Base-by-base conservation (phyloP, 2,113 vertebrate species). In the Engraulis encrasicolus region DNA sequence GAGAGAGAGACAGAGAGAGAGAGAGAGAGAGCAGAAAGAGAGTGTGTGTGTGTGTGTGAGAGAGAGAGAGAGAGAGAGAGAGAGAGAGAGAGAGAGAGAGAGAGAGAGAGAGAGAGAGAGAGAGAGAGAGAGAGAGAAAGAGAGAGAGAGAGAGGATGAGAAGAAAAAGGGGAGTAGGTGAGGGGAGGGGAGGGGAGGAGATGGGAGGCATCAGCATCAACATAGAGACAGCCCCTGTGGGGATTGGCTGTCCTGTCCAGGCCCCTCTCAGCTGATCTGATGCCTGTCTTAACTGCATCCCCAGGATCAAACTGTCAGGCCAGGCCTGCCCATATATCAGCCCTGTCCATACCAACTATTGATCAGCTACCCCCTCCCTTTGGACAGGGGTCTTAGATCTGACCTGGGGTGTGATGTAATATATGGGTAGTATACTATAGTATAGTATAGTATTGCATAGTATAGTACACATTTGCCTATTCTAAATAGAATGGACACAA, bases 361-460 rank as follows among this genome's bases (percentile, higher is more conserved):
- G 91, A 93, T 93, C 85, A 85, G 82, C 40, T 78, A 88, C 86
- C 89, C 86, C 78, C 85, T 66, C 89, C 86, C 78, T 85, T 66
- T 84, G 23, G 78, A 80, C 66, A 81, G 27, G n/a, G 52, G 79
- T 81, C 77, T 61, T 15, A 81, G 50, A 83, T 86, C 84, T 91
- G 91, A 93, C 91, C 91, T 92, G 92, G 88, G 88, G 50, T 85
- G 86, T 90, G 79, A 87, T 77, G 18, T 15, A 7, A 14, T 81
- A 82, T n/a, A n/a, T n/a, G 81, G 66, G 34, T 14, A 34, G 12
- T 14, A 3, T 45, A 45, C 4, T 3, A 45, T 45, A 45, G 40
- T 3, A 45, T 45, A 45, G 40, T 3, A 45, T 45, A 45, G 40
- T 3, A 45, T 45, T 5, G 40, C 4, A 45, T 45, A 45, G 40